Base-by-base conservation (phyloP, 2,888 invertebrate species). In the Zeuzera pyrina region DNA sequence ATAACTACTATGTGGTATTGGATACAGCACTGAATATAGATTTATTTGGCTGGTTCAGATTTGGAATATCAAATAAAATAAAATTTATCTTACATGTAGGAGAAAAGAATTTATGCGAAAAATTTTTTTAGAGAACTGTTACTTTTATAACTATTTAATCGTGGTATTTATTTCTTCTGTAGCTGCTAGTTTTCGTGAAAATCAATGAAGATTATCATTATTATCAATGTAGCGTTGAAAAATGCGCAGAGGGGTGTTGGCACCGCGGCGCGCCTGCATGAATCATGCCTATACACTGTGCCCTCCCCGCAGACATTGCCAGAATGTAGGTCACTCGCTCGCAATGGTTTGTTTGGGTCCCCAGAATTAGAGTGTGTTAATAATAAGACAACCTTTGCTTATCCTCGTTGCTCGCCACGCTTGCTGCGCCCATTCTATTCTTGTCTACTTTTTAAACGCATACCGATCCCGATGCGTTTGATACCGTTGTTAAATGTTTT, bases 321-420 rank as follows among this genome's bases (percentile, higher is more conserved):
- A 64, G 67, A 59, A 81, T 76, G 63, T 79, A 71, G 79, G 78
- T 76, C 79, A 72, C 65, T 64, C 65, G 71, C 62, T 74, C 64
- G 62, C 65, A 64, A 77, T 78, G 77, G 73, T 81, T 78, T 81
- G 81, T 81, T 81, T 81, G 79, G 81, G 77, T 77, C 74, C 74
- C 50, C 67, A 64, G 65, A 77, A 74, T 78, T 79, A 78, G 72
- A 71, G 66, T 64, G 65, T 63, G 72, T 66, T 74, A 76, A 72
- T 77, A 74, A 71, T 79, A 76, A 63, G 66, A 62, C 67, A 76
- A 76, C 73, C 74, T 76, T 74, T 74, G 65, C 64, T 61, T 64
- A 56, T 51, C 49, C 49, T 53, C 33, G 37, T 33, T 41, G 35
- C 57, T 53, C 57, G 47, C 43, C 34, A 41, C 43, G 50, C 45